Conservation (phyloP, 2,797 vertebrate species). For the Oryzias sinensis region DNA sequence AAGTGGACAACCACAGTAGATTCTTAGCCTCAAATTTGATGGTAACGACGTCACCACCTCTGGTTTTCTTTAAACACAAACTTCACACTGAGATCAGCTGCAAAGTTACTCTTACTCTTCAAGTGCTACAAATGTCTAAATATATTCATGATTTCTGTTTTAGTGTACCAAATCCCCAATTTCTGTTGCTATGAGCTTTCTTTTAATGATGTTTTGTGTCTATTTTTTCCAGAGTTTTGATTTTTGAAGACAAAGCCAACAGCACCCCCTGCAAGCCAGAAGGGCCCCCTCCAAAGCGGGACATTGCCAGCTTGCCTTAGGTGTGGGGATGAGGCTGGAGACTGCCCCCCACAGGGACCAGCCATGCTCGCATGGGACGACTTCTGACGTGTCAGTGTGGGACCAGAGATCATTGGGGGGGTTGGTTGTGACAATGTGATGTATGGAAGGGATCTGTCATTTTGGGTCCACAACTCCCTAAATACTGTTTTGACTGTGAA, state of each 20-base stretch:
- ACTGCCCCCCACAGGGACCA: constrained; percentile 41
- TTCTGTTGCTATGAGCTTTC: too few relatives aligned
- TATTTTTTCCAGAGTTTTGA: constrained; percentile 83
- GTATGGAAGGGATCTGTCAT: constrained; percentile 55
- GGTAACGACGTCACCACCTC: too few relatives aligned
- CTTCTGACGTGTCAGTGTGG: constrained; percentile 46
- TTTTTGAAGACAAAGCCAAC: constrained; percentile 96
- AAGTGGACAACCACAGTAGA: too few relatives aligned
- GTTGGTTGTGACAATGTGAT: constrained; percentile 55
- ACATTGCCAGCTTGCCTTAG: constrained; percentile 93
- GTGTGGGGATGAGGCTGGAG: constrained; percentile 12
- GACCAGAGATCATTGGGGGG: constrained; percentile 54
- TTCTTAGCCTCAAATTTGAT: too few relatives aligned
- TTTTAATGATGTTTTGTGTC: not conserved
- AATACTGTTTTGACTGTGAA: constrained; percentile 70
- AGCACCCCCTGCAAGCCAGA: constrained; percentile 79
- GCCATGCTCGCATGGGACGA: constrained; percentile 36
- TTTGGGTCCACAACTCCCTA: constrained; percentile 49
- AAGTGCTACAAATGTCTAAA: too few relatives aligned
- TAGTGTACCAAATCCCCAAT: too few relatives aligned
- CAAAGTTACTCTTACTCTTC: too few relatives aligned
- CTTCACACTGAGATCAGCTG: too few relatives aligned
- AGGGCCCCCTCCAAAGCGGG: constrained; percentile 93
- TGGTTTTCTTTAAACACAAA: too few relatives aligned
- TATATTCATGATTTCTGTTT: too few relatives aligned